Evolutionary conservation across 1,140 invertebrate species (phyloP).

Genomic region (Calliopsis andreniformis): DNA sequence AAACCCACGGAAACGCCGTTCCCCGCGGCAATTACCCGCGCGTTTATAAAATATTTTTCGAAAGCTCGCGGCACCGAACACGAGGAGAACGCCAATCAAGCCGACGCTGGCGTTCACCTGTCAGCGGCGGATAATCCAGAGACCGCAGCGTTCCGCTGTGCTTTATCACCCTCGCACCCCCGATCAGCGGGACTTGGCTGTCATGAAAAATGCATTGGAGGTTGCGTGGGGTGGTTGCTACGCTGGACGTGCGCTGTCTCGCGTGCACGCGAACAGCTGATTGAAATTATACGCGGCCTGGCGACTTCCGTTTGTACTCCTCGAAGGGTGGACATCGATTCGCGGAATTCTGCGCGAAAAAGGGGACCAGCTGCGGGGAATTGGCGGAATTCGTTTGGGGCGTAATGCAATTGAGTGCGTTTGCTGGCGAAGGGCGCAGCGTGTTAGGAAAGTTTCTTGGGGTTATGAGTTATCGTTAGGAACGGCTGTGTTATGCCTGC

Average conservation of each 20-base stretch:
- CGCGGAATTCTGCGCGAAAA: slow-evolving; percentile 14
- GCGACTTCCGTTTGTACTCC: slow-evolving; percentile 6
- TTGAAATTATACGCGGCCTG: slow-evolving; percentile 50
- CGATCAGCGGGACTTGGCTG: slow-evolving; percentile 3
- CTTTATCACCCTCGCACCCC: neutral
- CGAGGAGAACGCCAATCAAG: slow-evolving; percentile 40
- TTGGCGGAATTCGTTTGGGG: neutral
- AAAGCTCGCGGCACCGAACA: neutral
- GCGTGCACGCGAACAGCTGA: slow-evolving; percentile 64
- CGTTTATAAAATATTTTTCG: slow-evolving; percentile 59
- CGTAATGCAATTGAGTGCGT: neutral
- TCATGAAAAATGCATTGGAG: slow-evolving; percentile 53
- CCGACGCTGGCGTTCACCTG: slow-evolving; percentile 43
- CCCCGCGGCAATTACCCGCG: slow-evolving; percentile 44
- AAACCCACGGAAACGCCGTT: slow-evolving; percentile 21
- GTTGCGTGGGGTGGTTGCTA: neutral
- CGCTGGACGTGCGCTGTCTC: neutral
- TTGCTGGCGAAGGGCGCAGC: no score
- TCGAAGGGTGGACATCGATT: neutral
- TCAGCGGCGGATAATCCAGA: slow-evolving; percentile 54
- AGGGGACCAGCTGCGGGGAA: neutral
- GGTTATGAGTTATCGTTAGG: no score
- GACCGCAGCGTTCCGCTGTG: slow-evolving; percentile 17
- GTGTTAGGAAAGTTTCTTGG: no score
- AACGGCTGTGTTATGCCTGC: no score